Evolutionary conservation across 1,140 invertebrate species (phyloP), one percentile per base, ranked within the genome.

Genomic region (Pissodes strobi): DNA sequence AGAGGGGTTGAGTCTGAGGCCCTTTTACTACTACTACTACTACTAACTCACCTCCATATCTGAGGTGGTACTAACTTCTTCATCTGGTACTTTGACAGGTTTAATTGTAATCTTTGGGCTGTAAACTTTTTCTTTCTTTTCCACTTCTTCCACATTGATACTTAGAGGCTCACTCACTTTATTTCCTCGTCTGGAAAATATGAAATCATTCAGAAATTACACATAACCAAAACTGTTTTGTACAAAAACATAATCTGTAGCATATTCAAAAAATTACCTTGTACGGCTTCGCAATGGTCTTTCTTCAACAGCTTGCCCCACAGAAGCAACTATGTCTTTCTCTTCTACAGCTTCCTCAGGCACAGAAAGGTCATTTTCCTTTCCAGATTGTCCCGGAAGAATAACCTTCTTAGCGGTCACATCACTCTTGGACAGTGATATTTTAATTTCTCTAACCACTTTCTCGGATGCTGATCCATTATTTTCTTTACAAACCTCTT

Each of bases 51-150:
- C 66, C 19, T 60, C 41, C 19, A 57, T 34, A 22, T 72, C 68
- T 30, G 56, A 67, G 15, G 41, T 56, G 19, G 66, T 66, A 30
- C 46, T 68, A 15, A 67, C 62, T 61, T 74, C 72, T 34, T 72
- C 72, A 30, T 68, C 68, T 8, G 61, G 60, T 4, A 61, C 53
- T 56, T 66, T 72, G 9, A 75, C 67, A 4, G 74, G 73, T 71
- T 77, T 77, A 30, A 77, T 77, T 10, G 71, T 76, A 17, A 77
- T 70, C 65, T 76, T 77, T 6, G 76, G 76, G 67, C 74, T 76
- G 39, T 71, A 71, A 8, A 66, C 45, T 67, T 67, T 64, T 21
- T 68, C 69, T 46, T 59, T 64, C n/a, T 71, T 64, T 4, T 71
- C 63, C 10, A 41, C 46, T 27, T 70, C 69, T 8, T 72, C 71